Percentiles rank a stretch among this genome's conserved stretches.
phyloP scores from a whole-genome alignment of 2,113 vertebrate genomes.

The Agelaius phoeniceus region DNA sequence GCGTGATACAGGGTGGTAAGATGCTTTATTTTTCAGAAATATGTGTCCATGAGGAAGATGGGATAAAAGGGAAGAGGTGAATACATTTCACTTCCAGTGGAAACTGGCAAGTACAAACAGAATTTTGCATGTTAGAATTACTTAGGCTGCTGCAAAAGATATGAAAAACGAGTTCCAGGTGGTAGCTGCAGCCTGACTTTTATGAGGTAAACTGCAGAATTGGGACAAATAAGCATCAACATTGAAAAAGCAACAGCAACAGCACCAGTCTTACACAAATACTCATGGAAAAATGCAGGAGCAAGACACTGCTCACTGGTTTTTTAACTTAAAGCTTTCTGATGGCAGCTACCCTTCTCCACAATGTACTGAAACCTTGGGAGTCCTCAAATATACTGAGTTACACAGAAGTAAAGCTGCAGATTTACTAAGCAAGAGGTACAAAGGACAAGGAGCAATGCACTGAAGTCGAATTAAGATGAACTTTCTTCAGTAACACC shows the following conservation, averaged over 20 bases:
- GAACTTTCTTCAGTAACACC: not conserved
- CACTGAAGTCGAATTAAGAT: not conserved
- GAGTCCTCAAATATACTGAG: not conserved
- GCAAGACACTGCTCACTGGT: not conserved
- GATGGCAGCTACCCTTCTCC: not conserved
- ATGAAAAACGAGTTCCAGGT: not conserved
- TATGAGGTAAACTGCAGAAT: not conserved
- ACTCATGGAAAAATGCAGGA: not conserved
- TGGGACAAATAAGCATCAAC: not conserved
- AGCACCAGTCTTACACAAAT: not conserved
- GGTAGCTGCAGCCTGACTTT: not conserved
- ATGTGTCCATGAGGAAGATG: not conserved
- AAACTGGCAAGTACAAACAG: not conserved
- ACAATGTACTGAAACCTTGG: not conserved
- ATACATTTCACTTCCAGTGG: not conserved
- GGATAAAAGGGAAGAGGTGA: not conserved
- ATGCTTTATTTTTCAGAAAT: not conserved
- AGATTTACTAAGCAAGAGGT: not conserved
- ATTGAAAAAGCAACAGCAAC: not conserved
- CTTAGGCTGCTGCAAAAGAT: not conserved
- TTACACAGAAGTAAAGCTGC: not conserved
- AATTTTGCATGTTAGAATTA: not conserved
- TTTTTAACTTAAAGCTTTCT: not conserved
- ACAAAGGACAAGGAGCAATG: not conserved
- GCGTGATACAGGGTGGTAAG: not conserved